Evolutionary conservation across 2,888 invertebrate species (phyloP), one percentile per base, ranked within the genome.

Genomic region (Drosophila paranaensis): DNA sequence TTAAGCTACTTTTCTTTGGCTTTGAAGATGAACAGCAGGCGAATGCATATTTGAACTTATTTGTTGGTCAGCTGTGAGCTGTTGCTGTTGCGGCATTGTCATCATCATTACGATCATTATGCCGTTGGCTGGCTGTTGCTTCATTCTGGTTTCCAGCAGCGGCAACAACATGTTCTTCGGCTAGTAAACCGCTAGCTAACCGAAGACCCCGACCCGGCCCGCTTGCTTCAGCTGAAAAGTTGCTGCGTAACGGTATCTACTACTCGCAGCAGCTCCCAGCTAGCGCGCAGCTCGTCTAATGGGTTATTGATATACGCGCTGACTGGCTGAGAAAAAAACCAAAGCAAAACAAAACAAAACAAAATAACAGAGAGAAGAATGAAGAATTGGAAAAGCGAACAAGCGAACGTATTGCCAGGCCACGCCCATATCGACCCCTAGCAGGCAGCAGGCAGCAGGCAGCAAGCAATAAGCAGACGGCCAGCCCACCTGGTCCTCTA

Each of bases 201-300:
- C 50, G 30, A 30, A 33, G 30, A 13, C 70, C 61, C 62, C 71
- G 30, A 25, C 58, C 75, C 46, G 37, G 42, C 40, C 27, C 35
- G 46, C 60, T 54, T 48, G 48, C 68, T 27, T 46, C 13, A 46
- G 13, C 51, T 63, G 66, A 70, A 79, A 82, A 80, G 76, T 82
- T 76, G 83, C 90, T 89, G 90, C 90, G 85, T 86, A 86, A 86
- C 90, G 85, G 90, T 89, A 86, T 78, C 78, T 78, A 75, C 88
- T 82, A 80, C 77, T 79, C 54, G 55, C 53, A 40, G 51, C 67
- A 48, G 53, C 50, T 50, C 55, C 55, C 55, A 40, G 40, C 55
- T 45, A 56, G 56, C 51, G 39, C 30, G 37, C 39, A 64, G 63
- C 63, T 72, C 69, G 74, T 77, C 66, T 80, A 77, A 81, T 86